A percentile compares a stretch with the other conserved stretches of the same genome.
Conservation (phyloP, 2,888 invertebrate species). For the Latrodectus elegans region DNA sequence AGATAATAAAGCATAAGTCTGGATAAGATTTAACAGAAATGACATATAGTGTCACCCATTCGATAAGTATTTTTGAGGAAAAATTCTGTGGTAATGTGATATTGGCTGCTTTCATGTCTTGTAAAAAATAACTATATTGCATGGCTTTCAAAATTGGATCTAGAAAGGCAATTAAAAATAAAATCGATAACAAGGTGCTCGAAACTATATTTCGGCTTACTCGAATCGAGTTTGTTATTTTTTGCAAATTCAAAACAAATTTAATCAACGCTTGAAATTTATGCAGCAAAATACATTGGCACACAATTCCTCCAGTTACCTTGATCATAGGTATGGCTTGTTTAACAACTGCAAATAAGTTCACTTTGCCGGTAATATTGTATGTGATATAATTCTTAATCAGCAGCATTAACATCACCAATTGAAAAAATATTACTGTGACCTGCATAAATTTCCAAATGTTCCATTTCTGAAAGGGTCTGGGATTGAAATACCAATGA, state of each 20-base stretch:
- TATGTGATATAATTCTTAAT: constrained; percentile 2
- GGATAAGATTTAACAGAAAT: background rate
- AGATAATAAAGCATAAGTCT: background rate
- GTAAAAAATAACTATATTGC: background rate
- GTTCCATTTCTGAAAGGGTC: background rate
- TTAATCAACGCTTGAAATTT: background rate
- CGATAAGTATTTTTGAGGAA: background rate
- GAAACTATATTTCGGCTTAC: background rate
- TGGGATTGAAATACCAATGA: too few relatives aligned
- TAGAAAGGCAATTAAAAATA: background rate
- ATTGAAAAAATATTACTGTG: background rate
- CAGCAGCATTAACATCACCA: background rate
- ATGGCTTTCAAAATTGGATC: background rate
- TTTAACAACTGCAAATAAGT: background rate
- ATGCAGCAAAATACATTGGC: constrained; percentile 6
- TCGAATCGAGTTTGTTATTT: background rate
- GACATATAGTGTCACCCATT: background rate
- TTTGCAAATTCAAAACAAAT: background rate
- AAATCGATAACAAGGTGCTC: background rate
- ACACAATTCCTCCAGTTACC: background rate
- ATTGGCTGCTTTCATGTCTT: background rate
- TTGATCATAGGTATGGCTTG: background rate
- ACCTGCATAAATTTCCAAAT: constrained; percentile 13
- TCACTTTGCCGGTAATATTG: background rate
- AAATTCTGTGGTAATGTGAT: background rate